Conservation (phyloP, 64 coral and sea anemone genomes). For the Cladopsammia gracilis region DNA sequence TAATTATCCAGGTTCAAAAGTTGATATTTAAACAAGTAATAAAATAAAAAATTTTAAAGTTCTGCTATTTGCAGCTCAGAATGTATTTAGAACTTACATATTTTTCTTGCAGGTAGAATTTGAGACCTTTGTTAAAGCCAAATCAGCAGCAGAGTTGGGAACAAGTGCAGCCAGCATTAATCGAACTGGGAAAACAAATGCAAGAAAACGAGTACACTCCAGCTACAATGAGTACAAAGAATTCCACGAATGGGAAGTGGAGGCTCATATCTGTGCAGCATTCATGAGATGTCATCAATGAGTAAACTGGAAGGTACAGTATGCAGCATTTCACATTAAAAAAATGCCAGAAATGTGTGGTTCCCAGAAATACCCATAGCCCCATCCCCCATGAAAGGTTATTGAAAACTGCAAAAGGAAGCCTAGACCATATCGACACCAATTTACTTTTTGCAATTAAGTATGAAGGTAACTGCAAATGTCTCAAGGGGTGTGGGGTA, state of each 20-base stretch:
- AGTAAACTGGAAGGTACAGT: conserved; percentile 26
- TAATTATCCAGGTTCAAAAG: too few species aligned
- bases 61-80: conserved; percentile 28
- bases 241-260: conserved; percentile 39
- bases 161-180: conserved; percentile 18
- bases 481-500: background rate
- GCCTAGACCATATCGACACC: too few species aligned
- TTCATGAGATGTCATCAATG: conserved; percentile 21
- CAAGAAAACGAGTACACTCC: background rate
- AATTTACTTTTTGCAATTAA: too few species aligned
- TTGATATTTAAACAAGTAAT: too few species aligned
- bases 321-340: background rate
- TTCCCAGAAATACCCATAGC: too few species aligned
- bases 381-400: too few species aligned
- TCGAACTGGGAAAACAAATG: conserved; percentile 28
- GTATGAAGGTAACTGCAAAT: too few species aligned
- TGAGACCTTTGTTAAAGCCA: conserved; percentile 23
- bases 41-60: too few species aligned
- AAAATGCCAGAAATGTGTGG: too few species aligned
- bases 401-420: too few species aligned
- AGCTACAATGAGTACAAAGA: conserved; percentile 46
- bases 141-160: conserved; percentile 1
- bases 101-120: conserved; percentile 12
- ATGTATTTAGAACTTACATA: background rate
- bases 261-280: conserved; percentile 26